These are phyloP conservation scores for Gymnocypris eckloni DNA, from an alignment of 2,797 vertebrate genomes.

Conservation along the genomic window DNA sequence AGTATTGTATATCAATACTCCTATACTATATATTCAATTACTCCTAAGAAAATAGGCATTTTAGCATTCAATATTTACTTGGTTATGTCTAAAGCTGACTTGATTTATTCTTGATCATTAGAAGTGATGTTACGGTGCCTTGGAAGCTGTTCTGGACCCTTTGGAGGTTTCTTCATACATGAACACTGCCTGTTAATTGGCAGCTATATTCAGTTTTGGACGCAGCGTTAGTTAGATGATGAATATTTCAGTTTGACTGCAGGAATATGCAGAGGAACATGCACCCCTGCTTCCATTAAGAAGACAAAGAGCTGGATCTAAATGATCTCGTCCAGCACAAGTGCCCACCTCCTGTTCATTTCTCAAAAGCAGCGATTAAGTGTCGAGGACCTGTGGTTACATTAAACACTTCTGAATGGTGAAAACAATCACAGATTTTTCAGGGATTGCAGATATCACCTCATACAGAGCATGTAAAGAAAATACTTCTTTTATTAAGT, in stretches of 20 bases:
- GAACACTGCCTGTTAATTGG: not conserved
- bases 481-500: not conserved
- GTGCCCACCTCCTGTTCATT: conserved; percentile 11
- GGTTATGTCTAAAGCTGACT: not conserved
- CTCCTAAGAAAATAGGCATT: not conserved
- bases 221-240: conserved; percentile 6
- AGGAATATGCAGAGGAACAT: conserved; percentile 26
- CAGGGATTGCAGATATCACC: not conserved
- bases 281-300: conserved; percentile 24
- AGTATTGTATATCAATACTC: no score
- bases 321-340: conserved; percentile 17
- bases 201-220: not conserved
- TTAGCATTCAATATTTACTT: not conserved
- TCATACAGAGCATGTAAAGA: not conserved
- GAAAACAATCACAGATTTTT: not conserved
- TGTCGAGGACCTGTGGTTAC: not conserved
- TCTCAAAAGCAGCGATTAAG: not conserved
- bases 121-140: not conserved
- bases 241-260: conserved; percentile 40
- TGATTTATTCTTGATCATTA: not conserved
- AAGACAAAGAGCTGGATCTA: conserved; percentile 11
- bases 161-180: not conserved
- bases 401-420: not conserved
- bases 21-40: no score
- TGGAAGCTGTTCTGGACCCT: not conserved